Evolutionary conservation across 2,888 invertebrate species (phyloP), one percentile per base, ranked within the genome.

Genomic region (Caenorhabditis doughertyi): DNA sequence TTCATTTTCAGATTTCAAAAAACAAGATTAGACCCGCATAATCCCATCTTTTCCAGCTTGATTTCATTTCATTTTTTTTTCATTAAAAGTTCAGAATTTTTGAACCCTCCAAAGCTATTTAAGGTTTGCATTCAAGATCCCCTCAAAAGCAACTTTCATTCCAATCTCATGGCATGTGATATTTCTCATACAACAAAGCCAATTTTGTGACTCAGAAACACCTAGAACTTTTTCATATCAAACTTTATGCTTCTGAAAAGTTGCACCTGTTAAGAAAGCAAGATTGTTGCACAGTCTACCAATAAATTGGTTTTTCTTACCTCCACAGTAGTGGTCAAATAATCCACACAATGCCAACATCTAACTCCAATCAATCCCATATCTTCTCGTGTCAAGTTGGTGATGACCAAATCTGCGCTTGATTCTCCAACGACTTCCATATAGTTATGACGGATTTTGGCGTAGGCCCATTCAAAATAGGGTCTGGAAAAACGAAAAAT

Each of bases 301-400:
- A 21, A n/a, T 32, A 13, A 27, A 9, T 16, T 2, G 13, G 44
- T 29, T 18, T 3, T n/a, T 9, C 39, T 47, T 39, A 83, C 83
- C 74, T 83, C 71, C 21, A 83, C 55, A 25, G 51, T 67, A 3
- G 67, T 56, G 1, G 60, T 64, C 21, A 79, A 27, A 49, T 51
- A 83, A 44, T 83, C 53, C 1, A 65, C 70, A 70, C 90, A 90
- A 42, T 88, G 87, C 85, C 87, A 89, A 76, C 90, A 90, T 16
- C 71, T 64, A 49, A 89, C 84, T 16, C 74, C 83, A 65, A 90
- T 84, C 16, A 80, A 44, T 2, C 90, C 90, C 18, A 89, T 70
- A 58, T 89, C 89, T n/a, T 79, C 65, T 23, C 81, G 47, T 16
- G 80, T 68, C 23, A 88, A 70, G 25, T 80, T 76, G 25, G 67